phyloP scores from a whole-genome alignment of 2,797 vertebrate species.

The Tragelaphus eurycerus region DNA sequence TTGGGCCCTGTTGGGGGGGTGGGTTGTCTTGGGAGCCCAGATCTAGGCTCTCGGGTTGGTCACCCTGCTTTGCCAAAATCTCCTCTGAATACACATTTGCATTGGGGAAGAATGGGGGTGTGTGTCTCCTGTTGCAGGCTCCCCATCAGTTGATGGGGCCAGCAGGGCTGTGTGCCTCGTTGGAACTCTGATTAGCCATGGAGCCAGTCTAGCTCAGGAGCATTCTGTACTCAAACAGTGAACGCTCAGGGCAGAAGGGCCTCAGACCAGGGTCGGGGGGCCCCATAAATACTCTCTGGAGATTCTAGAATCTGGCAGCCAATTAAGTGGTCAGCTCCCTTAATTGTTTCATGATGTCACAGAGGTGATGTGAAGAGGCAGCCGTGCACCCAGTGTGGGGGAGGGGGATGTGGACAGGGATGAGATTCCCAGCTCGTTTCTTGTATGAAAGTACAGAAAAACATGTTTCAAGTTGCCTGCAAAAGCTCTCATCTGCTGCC shows the following conservation, averaged over 20 bases:
- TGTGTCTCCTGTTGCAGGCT: too few species aligned
- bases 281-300: neutral
- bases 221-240: neutral
- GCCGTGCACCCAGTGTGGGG: neutral
- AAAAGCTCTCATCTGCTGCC: too few species aligned
- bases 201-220: neutral
- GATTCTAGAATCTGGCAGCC: neutral
- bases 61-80: too few species aligned
- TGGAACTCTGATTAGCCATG: too few species aligned
- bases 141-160: too few species aligned
- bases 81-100: too few species aligned
- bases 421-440: neutral
- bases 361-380: neutral
- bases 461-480: too few species aligned
- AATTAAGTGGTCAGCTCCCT: neutral
- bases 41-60: too few species aligned
- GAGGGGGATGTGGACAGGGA: rapidly evolving
- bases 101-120: too few species aligned
- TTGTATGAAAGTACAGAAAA: neutral
- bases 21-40: too few species aligned
- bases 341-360: neutral
- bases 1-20: too few species aligned
- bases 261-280: neutral
- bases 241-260: neutral
- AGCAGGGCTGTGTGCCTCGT: too few species aligned